Percentiles rank a stretch among this genome's conserved stretches.
Evolutionary conservation across 2,113 vertebrate genomes (phyloP).

Genomic region (Myocastor coypus): DNA sequence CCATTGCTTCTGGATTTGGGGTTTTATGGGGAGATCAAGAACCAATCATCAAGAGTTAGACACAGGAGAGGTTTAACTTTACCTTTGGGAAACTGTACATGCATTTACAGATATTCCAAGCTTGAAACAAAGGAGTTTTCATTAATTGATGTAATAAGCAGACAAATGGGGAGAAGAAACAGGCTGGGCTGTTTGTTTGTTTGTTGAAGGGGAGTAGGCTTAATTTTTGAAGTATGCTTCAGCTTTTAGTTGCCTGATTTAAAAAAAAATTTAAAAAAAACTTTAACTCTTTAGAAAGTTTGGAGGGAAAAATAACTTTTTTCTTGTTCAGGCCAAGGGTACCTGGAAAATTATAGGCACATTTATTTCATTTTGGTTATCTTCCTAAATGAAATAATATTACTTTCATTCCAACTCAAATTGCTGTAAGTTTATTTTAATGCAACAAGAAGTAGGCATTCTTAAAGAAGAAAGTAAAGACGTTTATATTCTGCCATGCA

Average conservation of each 20-base stretch:
- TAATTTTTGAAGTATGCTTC: constrained; percentile 52
- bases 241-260: background rate
- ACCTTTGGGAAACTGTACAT: background rate
- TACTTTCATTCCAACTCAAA: constrained; percentile 50
- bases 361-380: constrained; percentile 22
- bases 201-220: constrained; percentile 2
- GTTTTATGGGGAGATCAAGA: constrained; percentile 66
- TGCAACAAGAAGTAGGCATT: constrained; percentile 32
- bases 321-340: background rate
- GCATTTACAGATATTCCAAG: background rate
- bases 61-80: constrained; percentile 29
- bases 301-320: background rate
- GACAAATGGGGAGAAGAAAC: constrained; percentile 34
- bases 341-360: background rate
- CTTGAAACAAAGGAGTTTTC: constrained; percentile 52
- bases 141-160: constrained; percentile 50
- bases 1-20: constrained; percentile 59
- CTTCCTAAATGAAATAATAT: constrained; percentile 21
- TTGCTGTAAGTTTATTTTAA: background rate
- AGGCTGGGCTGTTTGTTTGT: background rate
- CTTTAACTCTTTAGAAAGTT: constrained; percentile 35
- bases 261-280: background rate
- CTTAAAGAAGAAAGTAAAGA: constrained; percentile 33
- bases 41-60: background rate
- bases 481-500: constrained; percentile 39